Percentiles rank a stretch among this genome's conserved stretches.
Evolutionary conservation across 2,888 invertebrate species (phyloP).

Genomic region (Sipha maydis): DNA sequence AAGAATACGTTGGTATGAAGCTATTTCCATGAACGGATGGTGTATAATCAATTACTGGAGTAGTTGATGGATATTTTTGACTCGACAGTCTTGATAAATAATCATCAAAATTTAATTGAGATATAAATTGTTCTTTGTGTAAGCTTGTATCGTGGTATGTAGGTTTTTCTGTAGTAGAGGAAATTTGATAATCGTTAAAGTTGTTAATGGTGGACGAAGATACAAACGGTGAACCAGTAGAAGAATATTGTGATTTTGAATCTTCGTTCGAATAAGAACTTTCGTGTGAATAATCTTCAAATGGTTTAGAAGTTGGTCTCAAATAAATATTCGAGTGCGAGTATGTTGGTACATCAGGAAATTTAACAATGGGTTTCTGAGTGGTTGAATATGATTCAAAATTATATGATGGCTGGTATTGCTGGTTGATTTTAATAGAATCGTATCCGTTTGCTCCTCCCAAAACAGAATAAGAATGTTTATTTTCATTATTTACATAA

Average conservation of each 20-base stretch:
- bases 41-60: constrained; percentile 6
- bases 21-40: constrained; percentile 16
- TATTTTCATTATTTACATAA: not conserved
- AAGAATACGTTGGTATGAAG: constrained; percentile 5
- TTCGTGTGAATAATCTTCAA: constrained; percentile 3
- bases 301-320: constrained; percentile 46
- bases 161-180: constrained; percentile 30
- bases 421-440: constrained; percentile 16
- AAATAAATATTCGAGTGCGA: constrained; percentile 14
- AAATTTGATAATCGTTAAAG: constrained; percentile 11
- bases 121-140: constrained; percentile 17
- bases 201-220: not conserved
- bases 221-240: not conserved
- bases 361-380: constrained; percentile 12
- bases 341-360: not conserved
- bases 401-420: constrained; percentile 27
- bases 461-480: constrained; percentile 18
- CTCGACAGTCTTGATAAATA: constrained; percentile 30
- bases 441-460: constrained; percentile 5
- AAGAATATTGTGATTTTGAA: constrained; percentile 30
- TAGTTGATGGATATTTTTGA: constrained; percentile 17
- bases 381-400: constrained; percentile 33
- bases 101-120: constrained; percentile 53
- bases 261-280: constrained; percentile 18
- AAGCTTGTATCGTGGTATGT: constrained; percentile 23